Percentiles rank a stretch among this genome's conserved stretches.
phyloP scores from a whole-genome alignment of 2,113 vertebrate species.

The Felis chaus region DNA sequence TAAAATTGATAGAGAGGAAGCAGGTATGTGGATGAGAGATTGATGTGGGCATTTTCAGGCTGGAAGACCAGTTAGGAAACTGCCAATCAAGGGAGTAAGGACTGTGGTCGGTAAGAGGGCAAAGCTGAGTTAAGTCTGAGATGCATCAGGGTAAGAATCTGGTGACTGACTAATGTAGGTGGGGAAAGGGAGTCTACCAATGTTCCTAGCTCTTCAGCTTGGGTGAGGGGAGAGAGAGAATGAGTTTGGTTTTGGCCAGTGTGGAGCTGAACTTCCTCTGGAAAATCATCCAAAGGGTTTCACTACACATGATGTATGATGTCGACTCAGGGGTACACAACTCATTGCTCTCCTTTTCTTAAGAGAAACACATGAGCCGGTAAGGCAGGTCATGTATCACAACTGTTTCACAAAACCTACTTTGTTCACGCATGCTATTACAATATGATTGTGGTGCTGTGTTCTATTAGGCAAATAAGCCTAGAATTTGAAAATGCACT shows the following conservation, averaged over 20 bases:
- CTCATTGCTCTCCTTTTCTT: neutral
- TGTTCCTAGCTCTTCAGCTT: neutral
- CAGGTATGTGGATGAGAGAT: neutral
- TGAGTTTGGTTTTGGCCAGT: neutral
- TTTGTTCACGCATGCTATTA: neutral
- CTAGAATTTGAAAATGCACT: neutral
- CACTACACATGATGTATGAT: neutral
- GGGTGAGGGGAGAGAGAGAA: neutral
- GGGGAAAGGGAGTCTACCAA: neutral
- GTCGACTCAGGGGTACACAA: neutral
- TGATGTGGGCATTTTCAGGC: neutral
- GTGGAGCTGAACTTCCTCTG: neutral
- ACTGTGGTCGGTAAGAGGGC: neutral
- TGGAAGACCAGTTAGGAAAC: neutral
- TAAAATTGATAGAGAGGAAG: neutral
- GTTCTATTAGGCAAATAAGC: neutral
- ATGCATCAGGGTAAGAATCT: too few relatives aligned
- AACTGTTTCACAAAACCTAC: neutral
- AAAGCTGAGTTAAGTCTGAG: neutral
- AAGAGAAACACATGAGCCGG: neutral
- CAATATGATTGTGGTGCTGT: neutral
- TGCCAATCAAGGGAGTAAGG: neutral
- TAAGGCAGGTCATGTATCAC: neutral
- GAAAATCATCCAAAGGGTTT: neutral
- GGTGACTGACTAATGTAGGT: neutral